These are phyloP conservation scores for Ctenodactylus gundi DNA, from an alignment of 2,113 vertebrate species.

Conservation along the genomic window DNA sequence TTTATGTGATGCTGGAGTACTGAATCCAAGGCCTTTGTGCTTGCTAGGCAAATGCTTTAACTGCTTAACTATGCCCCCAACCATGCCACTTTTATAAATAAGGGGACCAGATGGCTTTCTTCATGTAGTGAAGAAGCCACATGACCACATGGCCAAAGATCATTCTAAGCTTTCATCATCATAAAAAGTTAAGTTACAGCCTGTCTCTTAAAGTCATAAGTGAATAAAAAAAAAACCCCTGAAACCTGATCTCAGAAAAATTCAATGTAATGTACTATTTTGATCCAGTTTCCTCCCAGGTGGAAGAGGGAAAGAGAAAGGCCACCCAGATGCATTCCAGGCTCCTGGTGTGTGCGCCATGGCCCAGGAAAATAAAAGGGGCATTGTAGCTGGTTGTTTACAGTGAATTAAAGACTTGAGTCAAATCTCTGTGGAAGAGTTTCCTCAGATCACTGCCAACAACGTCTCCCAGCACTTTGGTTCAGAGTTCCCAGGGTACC, in stretches of 20 bases:
- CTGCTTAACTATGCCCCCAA: no score
- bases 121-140: neutral
- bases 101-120: neutral
- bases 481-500: neutral
- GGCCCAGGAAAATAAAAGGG: neutral
- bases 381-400: neutral
- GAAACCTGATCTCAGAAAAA: neutral
- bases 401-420: neutral
- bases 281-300: neutral
- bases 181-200: neutral
- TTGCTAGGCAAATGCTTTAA: no score
- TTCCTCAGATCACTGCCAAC: neutral
- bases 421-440: neutral
- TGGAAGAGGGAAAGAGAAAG: neutral
- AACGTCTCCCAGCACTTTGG: neutral
- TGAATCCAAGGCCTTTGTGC: no score
- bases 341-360: neutral
- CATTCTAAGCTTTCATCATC: neutral
- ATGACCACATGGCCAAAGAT: neutral
- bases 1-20: no score
- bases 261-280: neutral
- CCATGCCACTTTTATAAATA: no score
- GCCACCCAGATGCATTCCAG: no score
- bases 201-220: neutral
- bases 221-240: neutral